A percentile compares a stretch with the other conserved stretches of the same genome.
phyloP scores from a whole-genome alignment of 2,113 vertebrate species.

The Alces alces region DNA sequence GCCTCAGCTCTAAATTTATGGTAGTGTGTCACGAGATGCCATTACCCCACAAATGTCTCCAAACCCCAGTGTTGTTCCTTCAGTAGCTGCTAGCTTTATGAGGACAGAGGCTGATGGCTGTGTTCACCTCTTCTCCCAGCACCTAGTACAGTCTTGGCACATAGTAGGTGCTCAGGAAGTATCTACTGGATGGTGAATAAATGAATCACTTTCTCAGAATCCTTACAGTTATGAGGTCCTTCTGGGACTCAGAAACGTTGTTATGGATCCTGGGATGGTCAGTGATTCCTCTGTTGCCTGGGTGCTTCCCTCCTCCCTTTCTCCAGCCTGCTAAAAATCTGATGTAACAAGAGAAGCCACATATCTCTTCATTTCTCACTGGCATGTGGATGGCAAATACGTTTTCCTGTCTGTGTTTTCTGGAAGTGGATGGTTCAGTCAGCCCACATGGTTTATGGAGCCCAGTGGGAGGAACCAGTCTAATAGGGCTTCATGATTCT shows the following conservation, averaged over 20 bases:
- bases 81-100: background rate
- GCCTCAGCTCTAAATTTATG: conserved; percentile 70
- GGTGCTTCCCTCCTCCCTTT: background rate
- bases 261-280: background rate
- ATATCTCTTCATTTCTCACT: background rate
- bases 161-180: background rate
- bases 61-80: background rate
- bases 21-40: conserved; percentile 55
- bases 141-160: background rate
- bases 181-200: background rate
- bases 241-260: background rate
- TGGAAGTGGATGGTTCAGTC: conserved; percentile 7
- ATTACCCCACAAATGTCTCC: background rate
- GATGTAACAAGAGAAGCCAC: background rate
- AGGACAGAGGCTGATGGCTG: background rate
- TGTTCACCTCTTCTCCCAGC: background rate
- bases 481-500: background rate
- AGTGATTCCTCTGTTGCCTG: background rate
- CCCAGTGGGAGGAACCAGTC: background rate
- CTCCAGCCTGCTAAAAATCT: background rate
- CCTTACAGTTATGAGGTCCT: background rate
- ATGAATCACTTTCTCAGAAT: conserved; percentile 27
- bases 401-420: background rate
- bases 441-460: background rate
- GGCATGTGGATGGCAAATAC: background rate